These are phyloP conservation scores for Valencia hispanica DNA, from an alignment of 2,797 vertebrate genomes.

Conservation along the genomic window DNA sequence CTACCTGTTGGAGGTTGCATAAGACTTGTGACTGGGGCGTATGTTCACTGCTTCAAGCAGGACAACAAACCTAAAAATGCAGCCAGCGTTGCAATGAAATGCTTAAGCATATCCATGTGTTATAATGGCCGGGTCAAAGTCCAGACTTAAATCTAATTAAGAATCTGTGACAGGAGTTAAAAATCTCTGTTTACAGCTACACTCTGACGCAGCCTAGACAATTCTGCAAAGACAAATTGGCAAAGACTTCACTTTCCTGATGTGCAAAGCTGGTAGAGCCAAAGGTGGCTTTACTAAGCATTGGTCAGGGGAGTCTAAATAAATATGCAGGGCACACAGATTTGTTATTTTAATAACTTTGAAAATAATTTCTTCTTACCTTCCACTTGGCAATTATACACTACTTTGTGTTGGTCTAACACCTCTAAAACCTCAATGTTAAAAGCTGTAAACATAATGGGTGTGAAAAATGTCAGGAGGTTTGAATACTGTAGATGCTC, in stretches of 20 bases:
- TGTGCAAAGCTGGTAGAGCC: neutral
- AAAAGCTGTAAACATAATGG: neutral
- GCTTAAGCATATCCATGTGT: neutral
- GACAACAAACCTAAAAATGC: neutral
- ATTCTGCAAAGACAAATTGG: neutral
- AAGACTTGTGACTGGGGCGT: no score
- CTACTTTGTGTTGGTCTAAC: neutral
- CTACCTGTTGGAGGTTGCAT: no score
- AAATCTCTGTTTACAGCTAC: neutral
- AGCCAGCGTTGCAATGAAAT: neutral
- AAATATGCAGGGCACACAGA: neutral
- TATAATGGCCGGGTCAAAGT: neutral
- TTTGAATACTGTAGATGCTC: constrained; percentile 13
- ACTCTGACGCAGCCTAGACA: neutral
- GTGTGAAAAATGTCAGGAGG: neutral
- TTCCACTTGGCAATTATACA: neutral
- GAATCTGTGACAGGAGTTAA: neutral
- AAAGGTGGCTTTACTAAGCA: neutral
- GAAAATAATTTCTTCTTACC: neutral
- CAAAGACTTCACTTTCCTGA: neutral
- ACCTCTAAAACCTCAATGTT: no score
- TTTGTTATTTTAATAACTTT: neutral
- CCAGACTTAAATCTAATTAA: neutral
- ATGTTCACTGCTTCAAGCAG: no score
- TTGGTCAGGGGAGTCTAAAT: neutral